Percentiles rank a stretch among this genome's conserved stretches.
phyloP scores from a whole-genome alignment of 2,888 invertebrate genomes.

The Eilema griseolum region DNA sequence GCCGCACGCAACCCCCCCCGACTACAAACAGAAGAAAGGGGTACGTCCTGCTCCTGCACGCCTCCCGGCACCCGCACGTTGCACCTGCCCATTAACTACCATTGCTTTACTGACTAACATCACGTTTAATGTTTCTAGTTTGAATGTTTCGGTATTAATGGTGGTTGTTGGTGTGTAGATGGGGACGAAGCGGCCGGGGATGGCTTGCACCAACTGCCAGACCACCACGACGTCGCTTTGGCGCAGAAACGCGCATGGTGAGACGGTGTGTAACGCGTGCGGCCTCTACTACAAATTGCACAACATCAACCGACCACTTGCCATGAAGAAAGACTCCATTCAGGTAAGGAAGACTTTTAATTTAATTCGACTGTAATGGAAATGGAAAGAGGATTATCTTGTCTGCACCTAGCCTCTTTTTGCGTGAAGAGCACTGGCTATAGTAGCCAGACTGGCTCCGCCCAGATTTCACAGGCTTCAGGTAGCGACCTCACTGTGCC shows the following conservation, averaged over 20 bases:
- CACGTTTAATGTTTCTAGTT: conserved; percentile 19
- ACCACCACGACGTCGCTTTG: conserved; percentile 96
- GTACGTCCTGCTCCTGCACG: conserved; percentile 67
- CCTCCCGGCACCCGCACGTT: conserved; percentile 42
- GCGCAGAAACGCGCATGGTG: conserved; percentile 91
- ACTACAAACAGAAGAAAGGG: conserved; percentile 86
- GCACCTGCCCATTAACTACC: conserved; percentile 56
- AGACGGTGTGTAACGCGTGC: conserved; percentile 99
- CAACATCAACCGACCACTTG: conserved; percentile 94
- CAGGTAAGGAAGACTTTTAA: conserved; percentile 64
- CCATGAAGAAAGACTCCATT: conserved; percentile 91
- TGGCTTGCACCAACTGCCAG: conserved; percentile 95
- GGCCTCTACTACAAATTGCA: conserved; percentile 99
- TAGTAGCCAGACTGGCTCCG: no score
- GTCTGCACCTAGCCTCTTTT: no score
- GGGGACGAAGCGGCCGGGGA: conserved; percentile 92
- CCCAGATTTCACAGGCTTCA: no score
- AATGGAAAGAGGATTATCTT: no score
- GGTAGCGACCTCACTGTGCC: no score
- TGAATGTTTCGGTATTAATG: conserved; percentile 12
- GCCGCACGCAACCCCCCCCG: conserved; percentile 72
- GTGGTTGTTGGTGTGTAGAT: conserved; percentile 60
- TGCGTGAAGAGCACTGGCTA: no score
- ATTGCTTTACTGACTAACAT: conserved; percentile 60
- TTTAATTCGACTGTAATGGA: neutral